phyloP scores from a whole-genome alignment of 2,797 vertebrate genomes.

The Sciurus vulgaris region DNA sequence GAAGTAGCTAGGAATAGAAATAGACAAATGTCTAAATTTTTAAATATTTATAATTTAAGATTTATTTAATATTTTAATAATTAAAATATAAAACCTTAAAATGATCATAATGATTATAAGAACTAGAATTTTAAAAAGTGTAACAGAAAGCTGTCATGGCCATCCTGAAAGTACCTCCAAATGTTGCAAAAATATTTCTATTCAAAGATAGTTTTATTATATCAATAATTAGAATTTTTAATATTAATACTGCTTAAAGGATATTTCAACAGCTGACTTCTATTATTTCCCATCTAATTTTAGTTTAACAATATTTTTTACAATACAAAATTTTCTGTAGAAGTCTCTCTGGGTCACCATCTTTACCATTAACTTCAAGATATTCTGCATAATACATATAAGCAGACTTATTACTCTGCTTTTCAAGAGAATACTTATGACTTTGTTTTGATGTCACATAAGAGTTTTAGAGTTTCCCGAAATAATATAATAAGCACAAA shows the following conservation, averaged over 20 bases:
- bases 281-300: constrained; percentile 24
- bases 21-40: not conserved
- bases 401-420: not conserved
- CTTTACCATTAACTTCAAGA: not conserved
- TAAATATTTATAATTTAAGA: not conserved
- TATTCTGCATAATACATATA: not conserved
- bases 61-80: not conserved
- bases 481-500: not conserved
- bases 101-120: constrained; percentile 16
- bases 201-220: not conserved
- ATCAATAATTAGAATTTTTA: constrained; percentile 1
- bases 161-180: not conserved
- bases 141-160: not conserved
- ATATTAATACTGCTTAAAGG: not conserved
- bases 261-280: not conserved
- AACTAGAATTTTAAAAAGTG: not conserved
- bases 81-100: not conserved
- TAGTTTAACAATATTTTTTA: not conserved
- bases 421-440: not conserved
- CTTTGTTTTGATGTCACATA: not conserved
- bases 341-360: not conserved
- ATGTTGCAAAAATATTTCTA: not conserved
- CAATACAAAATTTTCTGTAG: not conserved
- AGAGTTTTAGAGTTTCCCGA: not conserved
- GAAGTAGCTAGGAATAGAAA: not conserved